phyloP scores from a whole-genome alignment of 2,888 invertebrate genomes.

The Ochropleura plecta region DNA sequence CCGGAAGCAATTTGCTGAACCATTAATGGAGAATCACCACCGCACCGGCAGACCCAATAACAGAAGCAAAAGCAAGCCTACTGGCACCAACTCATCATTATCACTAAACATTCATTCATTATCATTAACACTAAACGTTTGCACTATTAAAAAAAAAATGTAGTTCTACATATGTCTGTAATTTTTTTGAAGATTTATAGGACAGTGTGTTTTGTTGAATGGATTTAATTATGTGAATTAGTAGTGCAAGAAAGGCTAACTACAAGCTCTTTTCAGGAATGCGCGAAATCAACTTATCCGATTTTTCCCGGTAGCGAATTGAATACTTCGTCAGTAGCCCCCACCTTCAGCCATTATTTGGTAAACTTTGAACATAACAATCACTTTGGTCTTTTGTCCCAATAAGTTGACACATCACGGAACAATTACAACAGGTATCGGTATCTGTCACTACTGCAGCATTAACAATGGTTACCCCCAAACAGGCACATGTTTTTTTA shows the following conservation, averaged over 20 bases:
- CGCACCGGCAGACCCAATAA: background rate
- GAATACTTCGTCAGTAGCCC: background rate
- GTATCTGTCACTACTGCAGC: background rate
- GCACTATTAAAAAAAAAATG: too few species aligned
- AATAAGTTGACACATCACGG: background rate
- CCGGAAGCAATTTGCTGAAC: background rate
- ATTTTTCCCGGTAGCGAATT: background rate
- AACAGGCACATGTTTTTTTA: constrained; percentile 6
- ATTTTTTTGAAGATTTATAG: background rate
- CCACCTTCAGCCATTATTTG: background rate
- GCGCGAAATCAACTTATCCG: background rate
- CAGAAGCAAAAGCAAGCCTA: background rate
- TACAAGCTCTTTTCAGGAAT: background rate
- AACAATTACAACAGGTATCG: background rate
- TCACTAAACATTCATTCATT: too few species aligned
- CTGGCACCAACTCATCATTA: background rate
- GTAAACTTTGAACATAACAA: background rate
- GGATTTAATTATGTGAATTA: background rate
- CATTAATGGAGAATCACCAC: background rate
- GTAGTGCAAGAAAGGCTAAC: background rate
- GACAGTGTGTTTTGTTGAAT: background rate
- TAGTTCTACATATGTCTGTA: background rate
- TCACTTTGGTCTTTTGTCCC: background rate
- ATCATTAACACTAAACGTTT: too few species aligned
- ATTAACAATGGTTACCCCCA: constrained; percentile 25